A percentile compares a stretch with the other conserved stretches of the same genome.
Evolutionary conservation across 2,888 invertebrate species (phyloP).

Genomic region (Leucophenga maculata): DNA sequence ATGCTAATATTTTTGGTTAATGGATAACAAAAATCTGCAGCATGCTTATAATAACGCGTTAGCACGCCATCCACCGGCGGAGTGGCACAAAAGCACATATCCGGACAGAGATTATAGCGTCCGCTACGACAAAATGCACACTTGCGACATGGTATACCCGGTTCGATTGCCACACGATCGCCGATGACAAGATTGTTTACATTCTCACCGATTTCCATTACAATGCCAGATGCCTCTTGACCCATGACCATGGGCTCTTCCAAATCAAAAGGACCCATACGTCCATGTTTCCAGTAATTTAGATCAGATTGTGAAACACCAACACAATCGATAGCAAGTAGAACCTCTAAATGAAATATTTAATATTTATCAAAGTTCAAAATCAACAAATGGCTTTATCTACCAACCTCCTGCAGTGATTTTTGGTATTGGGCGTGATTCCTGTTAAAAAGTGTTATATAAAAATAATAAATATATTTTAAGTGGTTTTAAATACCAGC

Average conservation of each 20-base stretch:
- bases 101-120: constrained; percentile 88
- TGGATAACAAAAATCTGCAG: constrained; percentile 88
- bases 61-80: constrained; percentile 92
- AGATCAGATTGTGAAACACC: constrained; percentile 96
- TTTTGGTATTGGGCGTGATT: constrained; percentile 10
- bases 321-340: constrained; percentile 87
- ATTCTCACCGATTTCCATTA: constrained; percentile 78
- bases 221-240: constrained; percentile 88
- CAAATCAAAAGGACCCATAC: constrained; percentile 87
- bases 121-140: constrained; percentile 72
- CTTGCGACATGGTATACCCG: constrained; percentile 75
- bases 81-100: constrained; percentile 90
- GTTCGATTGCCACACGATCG: constrained; percentile 93
- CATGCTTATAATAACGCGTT: constrained; percentile 86
- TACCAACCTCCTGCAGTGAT: constrained; percentile 32
- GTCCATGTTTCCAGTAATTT: constrained; percentile 87
- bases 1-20: constrained; percentile 88
- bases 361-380: background rate
- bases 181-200: constrained; percentile 81
- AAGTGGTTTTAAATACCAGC: background rate
- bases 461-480: no score
- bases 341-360: constrained; percentile 53
- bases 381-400: background rate
- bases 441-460: background rate
- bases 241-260: constrained; percentile 91